phyloP scores from a whole-genome alignment of 2,888 invertebrate genomes.

The Bellardia bayeri region DNA sequence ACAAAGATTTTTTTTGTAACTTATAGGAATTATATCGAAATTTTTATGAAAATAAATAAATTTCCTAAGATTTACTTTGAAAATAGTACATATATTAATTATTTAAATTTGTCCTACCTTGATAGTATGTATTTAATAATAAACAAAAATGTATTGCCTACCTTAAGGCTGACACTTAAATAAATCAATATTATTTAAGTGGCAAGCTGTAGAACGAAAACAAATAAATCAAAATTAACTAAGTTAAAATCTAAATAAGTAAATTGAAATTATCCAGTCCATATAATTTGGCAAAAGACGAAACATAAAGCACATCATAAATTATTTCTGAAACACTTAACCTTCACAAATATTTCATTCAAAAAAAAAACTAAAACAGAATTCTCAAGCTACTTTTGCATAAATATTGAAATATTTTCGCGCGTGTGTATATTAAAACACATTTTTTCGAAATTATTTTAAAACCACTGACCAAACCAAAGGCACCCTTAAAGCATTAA shows the following conservation, averaged over 20 bases:
- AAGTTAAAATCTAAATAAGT: not conserved
- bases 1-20: too few relatives aligned
- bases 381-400: not conserved
- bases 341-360: not conserved
- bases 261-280: not conserved
- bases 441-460: not conserved
- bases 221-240: not conserved
- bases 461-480: not conserved
- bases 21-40: too few relatives aligned
- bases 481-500: not conserved
- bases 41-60: too few relatives aligned
- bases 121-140: too few relatives aligned
- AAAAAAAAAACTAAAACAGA: not conserved
- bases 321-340: not conserved
- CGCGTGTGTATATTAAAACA: not conserved
- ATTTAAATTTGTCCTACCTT: too few relatives aligned
- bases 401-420: not conserved
- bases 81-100: too few relatives aligned
- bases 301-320: too few relatives aligned
- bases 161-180: not conserved
- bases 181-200: too few relatives aligned
- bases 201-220: not conserved
- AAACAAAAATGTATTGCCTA: not conserved
- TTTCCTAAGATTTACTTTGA: too few relatives aligned
- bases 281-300: too few relatives aligned